A percentile compares a stretch with the other conserved stretches of the same genome.
Evolutionary conservation across 2,113 vertebrate genomes (phyloP).

Genomic region (Mormoops blainvillei): DNA sequence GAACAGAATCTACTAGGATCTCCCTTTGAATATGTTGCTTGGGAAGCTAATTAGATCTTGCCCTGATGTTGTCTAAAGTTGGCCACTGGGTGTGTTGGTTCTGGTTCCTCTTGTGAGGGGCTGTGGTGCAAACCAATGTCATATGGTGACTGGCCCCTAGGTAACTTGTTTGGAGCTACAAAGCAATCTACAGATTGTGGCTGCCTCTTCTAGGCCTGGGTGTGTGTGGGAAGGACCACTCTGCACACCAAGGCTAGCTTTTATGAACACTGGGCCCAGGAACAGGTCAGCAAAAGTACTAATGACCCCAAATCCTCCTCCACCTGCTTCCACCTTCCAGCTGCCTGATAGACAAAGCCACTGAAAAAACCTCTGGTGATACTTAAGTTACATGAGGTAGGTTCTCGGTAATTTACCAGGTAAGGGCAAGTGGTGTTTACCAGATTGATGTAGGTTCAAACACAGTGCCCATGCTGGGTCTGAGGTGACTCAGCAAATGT

Average conservation of each 20-base stretch:
- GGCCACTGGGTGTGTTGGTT: not conserved
- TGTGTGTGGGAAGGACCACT: not conserved
- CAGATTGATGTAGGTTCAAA: not conserved
- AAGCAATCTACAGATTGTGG: not conserved
- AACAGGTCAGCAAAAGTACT: not conserved
- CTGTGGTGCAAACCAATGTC: no score
- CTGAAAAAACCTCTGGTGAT: not conserved
- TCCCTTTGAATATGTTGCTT: no score
- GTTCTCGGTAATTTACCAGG: not conserved
- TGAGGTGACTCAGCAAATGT: not conserved
- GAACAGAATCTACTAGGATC: no score
- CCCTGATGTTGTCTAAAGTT: not conserved
- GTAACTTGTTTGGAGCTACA: not conserved
- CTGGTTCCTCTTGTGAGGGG: not conserved
- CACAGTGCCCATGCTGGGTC: not conserved
- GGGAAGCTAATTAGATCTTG: not conserved
- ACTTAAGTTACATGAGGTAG: not conserved
- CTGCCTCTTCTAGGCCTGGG: not conserved
- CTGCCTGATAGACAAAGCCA: not conserved
- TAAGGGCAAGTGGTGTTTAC: not conserved
- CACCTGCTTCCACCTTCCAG: not conserved
- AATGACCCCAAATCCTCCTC: not conserved
- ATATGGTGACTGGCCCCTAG: not conserved
- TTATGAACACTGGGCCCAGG: not conserved
- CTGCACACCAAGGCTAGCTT: not conserved